Evolutionary conservation across 2,888 invertebrate species (phyloP).

Genomic region (Dusona sp.): DNA sequence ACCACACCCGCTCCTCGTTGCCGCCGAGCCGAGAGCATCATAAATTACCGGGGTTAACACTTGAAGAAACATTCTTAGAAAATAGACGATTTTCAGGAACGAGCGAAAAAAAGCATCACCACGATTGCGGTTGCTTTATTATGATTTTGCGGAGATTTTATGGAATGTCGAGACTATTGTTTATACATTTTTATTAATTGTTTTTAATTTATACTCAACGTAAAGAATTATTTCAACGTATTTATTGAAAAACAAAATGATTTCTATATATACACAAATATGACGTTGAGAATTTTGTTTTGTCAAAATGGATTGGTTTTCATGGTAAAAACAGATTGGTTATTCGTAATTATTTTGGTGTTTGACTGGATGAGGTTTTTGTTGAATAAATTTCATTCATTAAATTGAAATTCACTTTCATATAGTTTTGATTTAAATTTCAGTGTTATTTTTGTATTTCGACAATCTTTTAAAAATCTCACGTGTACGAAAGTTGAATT

Average conservation of each 20-base stretch:
- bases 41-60: background rate
- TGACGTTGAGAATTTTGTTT: background rate
- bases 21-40: background rate
- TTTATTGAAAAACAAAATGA: too few relatives aligned
- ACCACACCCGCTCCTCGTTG: background rate
- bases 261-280: too few relatives aligned
- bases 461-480: background rate
- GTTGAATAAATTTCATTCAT: background rate
- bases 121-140: background rate
- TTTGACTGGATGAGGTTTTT: background rate
- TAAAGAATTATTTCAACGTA: too few relatives aligned
- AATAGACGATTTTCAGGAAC: background rate
- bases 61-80: background rate
- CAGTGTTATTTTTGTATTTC: too few relatives aligned
- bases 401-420: background rate
- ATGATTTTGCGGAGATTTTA: background rate
- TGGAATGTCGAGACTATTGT: background rate
- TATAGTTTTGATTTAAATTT: too few relatives aligned
- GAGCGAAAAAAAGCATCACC: background rate
- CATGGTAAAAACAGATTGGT: background rate
- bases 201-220: background rate
- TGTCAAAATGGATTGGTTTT: background rate
- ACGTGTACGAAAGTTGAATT: background rate
- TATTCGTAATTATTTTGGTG: background rate
- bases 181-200: background rate